Percentiles rank a stretch among this genome's conserved stretches.
These are phyloP conservation scores for Pecten maximus DNA, from an alignment of 2,888 invertebrate species.

Conservation along the genomic window DNA sequence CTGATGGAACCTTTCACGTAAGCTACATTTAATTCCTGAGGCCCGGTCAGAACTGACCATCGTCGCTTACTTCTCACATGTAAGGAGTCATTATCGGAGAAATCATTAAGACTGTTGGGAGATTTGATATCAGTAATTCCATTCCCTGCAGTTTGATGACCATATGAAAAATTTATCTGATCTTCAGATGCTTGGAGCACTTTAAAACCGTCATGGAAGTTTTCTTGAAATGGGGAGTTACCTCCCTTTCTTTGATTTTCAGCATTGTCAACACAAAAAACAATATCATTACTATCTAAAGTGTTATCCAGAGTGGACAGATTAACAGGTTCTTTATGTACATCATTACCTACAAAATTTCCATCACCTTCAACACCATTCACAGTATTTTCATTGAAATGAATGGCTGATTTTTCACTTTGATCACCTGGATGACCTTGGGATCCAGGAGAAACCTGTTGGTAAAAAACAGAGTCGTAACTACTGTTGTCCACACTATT, in stretches of 20 bases:
- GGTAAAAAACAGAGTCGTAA: conserved; percentile 20
- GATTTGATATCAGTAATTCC: background rate
- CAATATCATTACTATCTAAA: background rate
- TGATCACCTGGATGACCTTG: background rate
- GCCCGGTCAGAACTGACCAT: conserved; percentile 39
- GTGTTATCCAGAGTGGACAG: background rate
- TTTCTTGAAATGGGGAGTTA: background rate
- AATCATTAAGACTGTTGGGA: background rate
- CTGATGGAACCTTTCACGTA: background rate
- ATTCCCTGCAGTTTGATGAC: background rate
- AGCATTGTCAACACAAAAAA: conserved; percentile 21
- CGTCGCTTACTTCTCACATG: conserved; percentile 39
- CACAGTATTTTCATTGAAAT: background rate
- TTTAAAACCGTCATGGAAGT: background rate
- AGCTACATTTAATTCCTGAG: conserved; percentile 38
- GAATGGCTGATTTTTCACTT: background rate
- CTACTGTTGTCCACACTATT: background rate
- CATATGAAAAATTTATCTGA: background rate
- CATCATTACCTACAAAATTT: background rate
- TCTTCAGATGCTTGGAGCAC: background rate
- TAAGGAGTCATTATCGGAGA: background rate
- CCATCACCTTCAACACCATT: background rate
- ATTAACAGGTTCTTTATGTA: background rate
- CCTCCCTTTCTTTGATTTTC: conserved; percentile 25
- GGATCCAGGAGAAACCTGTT: conserved; percentile 4